These are phyloP conservation scores for Malurus alboscapulatus DNA, from an alignment of 2,113 vertebrate genomes.

Conservation along the genomic window DNA sequence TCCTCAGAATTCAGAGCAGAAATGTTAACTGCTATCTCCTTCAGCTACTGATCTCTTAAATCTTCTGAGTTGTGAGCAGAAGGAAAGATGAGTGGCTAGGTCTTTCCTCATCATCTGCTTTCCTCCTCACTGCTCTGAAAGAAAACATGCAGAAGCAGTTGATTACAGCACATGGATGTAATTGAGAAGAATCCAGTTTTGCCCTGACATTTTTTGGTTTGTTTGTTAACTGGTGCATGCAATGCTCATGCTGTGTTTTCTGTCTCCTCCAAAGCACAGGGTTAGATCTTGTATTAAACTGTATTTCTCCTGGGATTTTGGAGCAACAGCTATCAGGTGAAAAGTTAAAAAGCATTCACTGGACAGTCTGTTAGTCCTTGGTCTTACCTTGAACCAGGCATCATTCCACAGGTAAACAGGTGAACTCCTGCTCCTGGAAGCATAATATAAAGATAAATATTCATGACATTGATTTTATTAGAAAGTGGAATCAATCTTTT, in stretches of 20 bases:
- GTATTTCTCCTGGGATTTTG: neutral
- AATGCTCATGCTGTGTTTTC: neutral
- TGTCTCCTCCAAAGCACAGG: neutral
- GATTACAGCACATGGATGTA: neutral
- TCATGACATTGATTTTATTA: neutral
- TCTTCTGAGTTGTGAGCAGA: neutral
- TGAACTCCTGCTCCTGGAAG: neutral
- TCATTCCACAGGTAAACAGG: neutral
- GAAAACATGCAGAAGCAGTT: neutral
- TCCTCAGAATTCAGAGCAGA: neutral
- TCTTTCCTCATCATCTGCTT: neutral
- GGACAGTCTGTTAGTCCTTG: neutral
- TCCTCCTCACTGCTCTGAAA: neutral
- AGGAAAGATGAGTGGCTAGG: neutral
- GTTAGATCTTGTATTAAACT: neutral
- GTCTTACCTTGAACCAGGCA: neutral
- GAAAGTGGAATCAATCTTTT: neutral
- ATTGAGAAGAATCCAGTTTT: neutral
- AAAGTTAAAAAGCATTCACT: neutral
- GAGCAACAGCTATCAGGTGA: neutral
- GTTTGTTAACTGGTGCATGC: neutral
- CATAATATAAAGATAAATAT: neutral
- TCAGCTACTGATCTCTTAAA: neutral
- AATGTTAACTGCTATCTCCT: neutral
- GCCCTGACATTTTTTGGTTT: neutral